phyloP scores from a whole-genome alignment of 2,113 vertebrate genomes.

The Lepisosteus osseus region DNA sequence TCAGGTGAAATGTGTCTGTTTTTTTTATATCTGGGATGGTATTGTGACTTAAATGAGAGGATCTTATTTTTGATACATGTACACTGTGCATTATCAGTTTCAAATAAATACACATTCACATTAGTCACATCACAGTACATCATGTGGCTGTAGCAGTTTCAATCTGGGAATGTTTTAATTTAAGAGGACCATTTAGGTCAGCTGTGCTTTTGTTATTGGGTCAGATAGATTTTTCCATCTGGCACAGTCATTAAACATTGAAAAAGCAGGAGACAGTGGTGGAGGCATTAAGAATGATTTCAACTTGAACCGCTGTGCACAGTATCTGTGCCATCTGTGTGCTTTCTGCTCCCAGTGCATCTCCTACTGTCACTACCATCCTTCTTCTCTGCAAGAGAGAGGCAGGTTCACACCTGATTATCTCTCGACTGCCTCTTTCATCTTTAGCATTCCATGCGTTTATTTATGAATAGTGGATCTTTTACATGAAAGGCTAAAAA shows the following conservation, averaged over 20 bases:
- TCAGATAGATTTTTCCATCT: slow-evolving; percentile 36
- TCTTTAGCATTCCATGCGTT: background rate
- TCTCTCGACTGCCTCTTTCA: background rate
- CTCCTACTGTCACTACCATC: slow-evolving; percentile 2
- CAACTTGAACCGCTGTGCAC: slow-evolving; percentile 24
- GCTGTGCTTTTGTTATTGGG: slow-evolving; percentile 30
- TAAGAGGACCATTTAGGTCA: slow-evolving; percentile 24
- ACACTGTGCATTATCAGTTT: too few species aligned
- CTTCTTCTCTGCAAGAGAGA: background rate
- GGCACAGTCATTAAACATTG: slow-evolving; percentile 49
- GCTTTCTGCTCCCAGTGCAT: slow-evolving; percentile 4
- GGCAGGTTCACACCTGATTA: background rate
- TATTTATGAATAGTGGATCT: background rate
- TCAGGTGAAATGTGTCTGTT: too few species aligned
- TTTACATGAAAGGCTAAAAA: background rate
- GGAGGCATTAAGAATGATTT: slow-evolving; percentile 26
- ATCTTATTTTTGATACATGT: too few species aligned
- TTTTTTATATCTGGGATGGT: too few species aligned
- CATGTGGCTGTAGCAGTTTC: background rate
- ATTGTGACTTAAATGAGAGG: too few species aligned
- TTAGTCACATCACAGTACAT: too few species aligned
- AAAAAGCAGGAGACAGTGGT: slow-evolving; percentile 29
- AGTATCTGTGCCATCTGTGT: slow-evolving; percentile 10
- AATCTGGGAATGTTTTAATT: background rate
- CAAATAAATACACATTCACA: too few species aligned